Evolutionary conservation across 2,888 invertebrate genomes (phyloP).

Genomic region (Rhopalosiphum nymphaeae): DNA sequence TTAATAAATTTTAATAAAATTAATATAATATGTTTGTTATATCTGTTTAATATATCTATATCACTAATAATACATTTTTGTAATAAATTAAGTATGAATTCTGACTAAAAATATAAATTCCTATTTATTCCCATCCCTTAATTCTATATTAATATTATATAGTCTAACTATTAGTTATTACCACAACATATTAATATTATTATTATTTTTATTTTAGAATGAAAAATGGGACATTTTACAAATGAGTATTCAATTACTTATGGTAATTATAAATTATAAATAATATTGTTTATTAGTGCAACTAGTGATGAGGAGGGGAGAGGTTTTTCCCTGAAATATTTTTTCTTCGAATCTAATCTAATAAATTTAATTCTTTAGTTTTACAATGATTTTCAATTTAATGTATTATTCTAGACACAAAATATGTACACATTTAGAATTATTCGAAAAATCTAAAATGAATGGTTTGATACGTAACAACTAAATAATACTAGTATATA

Average conservation of each 20-base stretch:
- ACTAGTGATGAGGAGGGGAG: background rate
- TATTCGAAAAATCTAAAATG: too few relatives aligned
- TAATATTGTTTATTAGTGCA: background rate
- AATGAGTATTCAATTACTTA: slow-evolving; percentile 24
- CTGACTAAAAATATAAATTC: background rate
- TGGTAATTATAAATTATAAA: slow-evolving; percentile 32
- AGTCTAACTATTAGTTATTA: background rate
- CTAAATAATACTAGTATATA: too few relatives aligned
- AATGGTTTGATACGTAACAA: too few relatives aligned
- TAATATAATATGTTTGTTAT: background rate
- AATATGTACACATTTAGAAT: too few relatives aligned
- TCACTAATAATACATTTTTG: background rate
- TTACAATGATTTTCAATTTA: too few relatives aligned
- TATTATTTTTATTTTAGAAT: slow-evolving; percentile 27
- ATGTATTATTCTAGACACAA: too few relatives aligned
- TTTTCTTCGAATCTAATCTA: background rate
- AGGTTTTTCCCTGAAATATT: too few relatives aligned
- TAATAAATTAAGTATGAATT: background rate
- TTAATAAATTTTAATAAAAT: background rate
- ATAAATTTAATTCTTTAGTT: too few relatives aligned
- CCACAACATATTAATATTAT: background rate
- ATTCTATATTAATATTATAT: background rate
- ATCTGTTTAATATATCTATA: background rate
- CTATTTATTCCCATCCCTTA: background rate
- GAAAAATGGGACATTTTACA: slow-evolving; percentile 50